Evolutionary conservation across 2,113 vertebrate genomes (phyloP), one percentile per base, ranked within the genome.

Genomic region (Ornithorhynchus anatinus): DNA sequence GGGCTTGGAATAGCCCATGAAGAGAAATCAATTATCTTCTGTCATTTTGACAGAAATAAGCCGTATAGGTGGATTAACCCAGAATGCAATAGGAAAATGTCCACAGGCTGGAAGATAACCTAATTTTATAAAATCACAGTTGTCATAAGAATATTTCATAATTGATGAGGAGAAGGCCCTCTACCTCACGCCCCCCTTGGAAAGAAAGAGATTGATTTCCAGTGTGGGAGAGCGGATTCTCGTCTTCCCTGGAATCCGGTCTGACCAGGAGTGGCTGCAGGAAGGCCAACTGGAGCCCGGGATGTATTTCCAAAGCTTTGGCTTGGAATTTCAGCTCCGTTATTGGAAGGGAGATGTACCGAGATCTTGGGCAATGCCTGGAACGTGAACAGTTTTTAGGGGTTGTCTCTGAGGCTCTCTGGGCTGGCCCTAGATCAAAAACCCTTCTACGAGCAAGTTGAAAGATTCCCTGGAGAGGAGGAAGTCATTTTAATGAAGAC

Each of bases 41-140:
- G 63, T 91, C 84, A 87, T 89, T 89, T 81, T 90, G 86, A 86
- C 88, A 90, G 80, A 79, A 91, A 82, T 72, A 80, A 88, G 69
- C 45, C 63, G 39, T 78, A 84, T 72, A 87, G 27, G 53, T 80
- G 65, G 64, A 72, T 85, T 84, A 80, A 75, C 85, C 75, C 67
- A 84, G 79, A 86, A 84, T 84, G 72, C 62, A 79, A 19, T 32
- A 77, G 65, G 57, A 72, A 81, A 82, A 80, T 87, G 70, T 74
- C 82, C 73, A 69, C 69, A 52, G 78, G 83, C 80, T 81, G 77
- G 50, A 54, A 76, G 71, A 75, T 84, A 84, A 84, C 69, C 80
- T 81, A 75, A 78, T 89, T 89, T 84, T 72, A 23, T 77, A 67
- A 88, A 91, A 85, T 87, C 71, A 88, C 50, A 72, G 59, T 77